A percentile compares a stretch with the other conserved stretches of the same genome.
These are phyloP conservation scores for Galbula dea DNA, from an alignment of 2,113 vertebrate genomes.

Conservation along the genomic window DNA sequence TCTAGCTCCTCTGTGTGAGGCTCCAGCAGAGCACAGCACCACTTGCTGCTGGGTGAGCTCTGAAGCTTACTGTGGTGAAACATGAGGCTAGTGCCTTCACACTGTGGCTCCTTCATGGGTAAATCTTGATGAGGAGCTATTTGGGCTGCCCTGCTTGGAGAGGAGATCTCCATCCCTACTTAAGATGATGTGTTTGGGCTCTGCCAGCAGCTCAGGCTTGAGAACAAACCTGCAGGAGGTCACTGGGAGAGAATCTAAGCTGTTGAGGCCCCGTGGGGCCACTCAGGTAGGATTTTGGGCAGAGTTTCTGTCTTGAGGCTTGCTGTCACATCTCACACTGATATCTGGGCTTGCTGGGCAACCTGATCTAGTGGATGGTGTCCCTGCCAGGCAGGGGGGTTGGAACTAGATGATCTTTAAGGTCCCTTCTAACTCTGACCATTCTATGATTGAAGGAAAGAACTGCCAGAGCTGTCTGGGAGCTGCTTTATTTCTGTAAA, in stretches of 20 bases:
- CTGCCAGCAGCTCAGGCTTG: neutral
- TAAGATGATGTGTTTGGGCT: neutral
- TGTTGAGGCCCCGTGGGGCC: neutral
- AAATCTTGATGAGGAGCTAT: neutral
- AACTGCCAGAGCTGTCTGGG: neutral
- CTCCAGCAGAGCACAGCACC: neutral
- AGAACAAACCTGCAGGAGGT: neutral
- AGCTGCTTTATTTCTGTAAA: neutral
- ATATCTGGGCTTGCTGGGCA: neutral
- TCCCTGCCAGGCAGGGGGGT: too few relatives aligned
- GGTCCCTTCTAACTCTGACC: too few relatives aligned
- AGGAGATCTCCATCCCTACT: rapidly evolving
- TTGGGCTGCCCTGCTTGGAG: neutral
- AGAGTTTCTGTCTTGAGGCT: neutral
- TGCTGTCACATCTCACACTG: neutral
- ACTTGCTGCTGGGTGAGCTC: neutral
- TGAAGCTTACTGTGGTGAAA: too few relatives aligned
- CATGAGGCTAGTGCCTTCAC: neutral
- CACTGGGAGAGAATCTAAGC: neutral
- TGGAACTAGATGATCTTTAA: too few relatives aligned
- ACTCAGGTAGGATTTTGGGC: neutral
- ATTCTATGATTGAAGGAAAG: rapidly evolving
- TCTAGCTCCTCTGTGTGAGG: neutral
- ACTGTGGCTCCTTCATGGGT: neutral
- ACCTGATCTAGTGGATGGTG: too few relatives aligned